Evolutionary conservation across 2,797 vertebrate species (phyloP).

Genomic region (Saxicola maurus): DNA sequence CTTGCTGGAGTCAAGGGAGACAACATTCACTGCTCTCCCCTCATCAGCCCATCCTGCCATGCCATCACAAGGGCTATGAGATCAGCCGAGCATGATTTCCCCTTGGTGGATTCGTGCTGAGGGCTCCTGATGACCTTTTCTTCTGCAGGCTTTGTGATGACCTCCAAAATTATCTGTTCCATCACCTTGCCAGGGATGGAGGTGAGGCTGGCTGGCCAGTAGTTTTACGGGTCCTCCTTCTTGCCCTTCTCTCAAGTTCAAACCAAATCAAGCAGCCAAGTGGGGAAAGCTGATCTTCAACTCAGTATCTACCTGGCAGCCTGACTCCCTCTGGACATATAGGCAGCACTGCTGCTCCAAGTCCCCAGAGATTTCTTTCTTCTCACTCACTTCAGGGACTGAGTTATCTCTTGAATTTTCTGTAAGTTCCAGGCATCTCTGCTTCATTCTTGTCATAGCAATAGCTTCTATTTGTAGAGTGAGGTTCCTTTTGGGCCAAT

Average conservation of each 20-base stretch:
- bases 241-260: not conserved
- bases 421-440: not conserved
- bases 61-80: fast-evolving
- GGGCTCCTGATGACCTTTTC: not conserved
- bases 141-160: too few species aligned
- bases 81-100: not conserved
- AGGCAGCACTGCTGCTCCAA: not conserved
- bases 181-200: not conserved
- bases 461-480: not conserved
- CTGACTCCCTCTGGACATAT: fast-evolving
- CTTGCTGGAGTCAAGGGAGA: not conserved
- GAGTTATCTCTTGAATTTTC: not conserved
- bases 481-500: not conserved
- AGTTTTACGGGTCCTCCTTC: not conserved
- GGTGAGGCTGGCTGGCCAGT: too few species aligned
- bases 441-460: not conserved
- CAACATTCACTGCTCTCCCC: not conserved
- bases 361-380: not conserved
- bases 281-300: not conserved
- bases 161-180: not conserved
- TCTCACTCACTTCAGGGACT: not conserved
- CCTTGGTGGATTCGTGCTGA: fast-evolving
- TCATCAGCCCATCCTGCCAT: not conserved
- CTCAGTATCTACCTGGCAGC: not conserved
- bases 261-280: not conserved